A percentile compares a stretch with the other conserved stretches of the same genome.
Conservation (phyloP, 1,140 invertebrate species). For the Harpegnathos saltator region DNA sequence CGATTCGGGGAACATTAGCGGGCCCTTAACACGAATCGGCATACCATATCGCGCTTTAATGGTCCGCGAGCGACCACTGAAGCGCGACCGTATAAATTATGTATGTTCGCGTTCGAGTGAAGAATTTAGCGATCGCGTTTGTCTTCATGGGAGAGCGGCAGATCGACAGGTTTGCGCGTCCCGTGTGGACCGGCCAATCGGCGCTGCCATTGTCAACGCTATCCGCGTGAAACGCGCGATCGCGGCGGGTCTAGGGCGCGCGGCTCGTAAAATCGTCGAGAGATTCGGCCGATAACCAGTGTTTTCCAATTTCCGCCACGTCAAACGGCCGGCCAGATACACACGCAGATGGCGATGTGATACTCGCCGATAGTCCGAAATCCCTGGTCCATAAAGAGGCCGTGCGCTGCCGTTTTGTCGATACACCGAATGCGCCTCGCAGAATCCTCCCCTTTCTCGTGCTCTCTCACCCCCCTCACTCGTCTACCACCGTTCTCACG, state of each 20-base stretch:
- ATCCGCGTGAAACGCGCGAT: slow-evolving; percentile 38
- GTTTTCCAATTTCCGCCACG: slow-evolving; percentile 75
- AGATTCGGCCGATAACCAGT: slow-evolving; percentile 74
- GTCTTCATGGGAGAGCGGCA: slow-evolving; percentile 4
- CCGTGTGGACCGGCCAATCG: slow-evolving; percentile 28
- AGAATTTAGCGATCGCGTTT: slow-evolving; percentile 35
- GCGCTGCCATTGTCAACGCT: slow-evolving; percentile 18
- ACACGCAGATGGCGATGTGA: slow-evolving; percentile 51
- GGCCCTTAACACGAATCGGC: too few relatives aligned
- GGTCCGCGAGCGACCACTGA: too few relatives aligned
- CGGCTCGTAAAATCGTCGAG: slow-evolving; percentile 71
- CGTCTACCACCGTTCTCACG: too few relatives aligned
- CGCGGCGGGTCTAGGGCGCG: slow-evolving; percentile 1
- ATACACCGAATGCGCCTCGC: slow-evolving; percentile 15
- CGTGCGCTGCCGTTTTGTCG: slow-evolving; percentile 13
- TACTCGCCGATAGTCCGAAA: slow-evolving; percentile 53
- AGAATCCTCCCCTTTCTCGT: too few relatives aligned
- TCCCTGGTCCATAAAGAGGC: slow-evolving; percentile 65
- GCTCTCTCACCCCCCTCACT: not conserved
- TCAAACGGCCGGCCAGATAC: slow-evolving; percentile 46
- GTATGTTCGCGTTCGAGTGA: not conserved
- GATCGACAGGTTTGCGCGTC: slow-evolving; percentile 21
- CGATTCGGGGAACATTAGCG: too few relatives aligned
- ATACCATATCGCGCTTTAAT: too few relatives aligned
- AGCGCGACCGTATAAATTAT: slow-evolving; percentile 38